Conservation (phyloP, 2,797 vertebrate species). For the Parauchenoglanis punctatus region DNA sequence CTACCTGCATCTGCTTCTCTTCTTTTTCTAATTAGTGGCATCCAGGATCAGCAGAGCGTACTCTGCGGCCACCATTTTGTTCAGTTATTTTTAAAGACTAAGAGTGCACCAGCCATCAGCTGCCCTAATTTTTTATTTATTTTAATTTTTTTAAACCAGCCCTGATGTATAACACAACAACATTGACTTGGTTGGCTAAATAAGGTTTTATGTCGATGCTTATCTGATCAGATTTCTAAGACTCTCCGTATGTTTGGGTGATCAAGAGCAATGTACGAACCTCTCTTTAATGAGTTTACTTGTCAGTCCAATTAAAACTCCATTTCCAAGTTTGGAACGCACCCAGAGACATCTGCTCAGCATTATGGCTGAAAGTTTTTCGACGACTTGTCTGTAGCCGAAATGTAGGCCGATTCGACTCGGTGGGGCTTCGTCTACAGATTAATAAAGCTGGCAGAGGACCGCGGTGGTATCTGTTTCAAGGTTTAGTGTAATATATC, state of each 20-base stretch:
- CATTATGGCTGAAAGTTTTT: constrained; percentile 11
- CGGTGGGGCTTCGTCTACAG: background rate
- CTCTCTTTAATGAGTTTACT: background rate
- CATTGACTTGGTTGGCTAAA: background rate
- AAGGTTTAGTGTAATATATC: background rate
- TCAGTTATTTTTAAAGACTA: background rate
- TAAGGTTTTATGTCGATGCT: constrained; percentile 2
- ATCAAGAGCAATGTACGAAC: background rate
- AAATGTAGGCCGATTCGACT: background rate
- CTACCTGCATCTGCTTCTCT: background rate
- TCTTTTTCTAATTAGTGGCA: background rate
- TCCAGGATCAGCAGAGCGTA: background rate
- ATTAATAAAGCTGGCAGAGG: background rate
- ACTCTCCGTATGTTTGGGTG: background rate
- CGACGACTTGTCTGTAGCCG: background rate
- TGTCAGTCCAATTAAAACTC: constrained; percentile 13
- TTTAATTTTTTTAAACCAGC: too few species aligned
- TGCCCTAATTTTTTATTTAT: background rate
- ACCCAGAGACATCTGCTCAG: background rate
- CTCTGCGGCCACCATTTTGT: background rate
- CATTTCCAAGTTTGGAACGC: constrained; percentile 8
- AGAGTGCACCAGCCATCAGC: background rate
- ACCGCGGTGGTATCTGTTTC: background rate
- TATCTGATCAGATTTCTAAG: constrained; percentile 20
- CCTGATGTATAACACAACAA: background rate